Evolutionary conservation across 2,797 vertebrate genomes (phyloP).

Genomic region (Clarias fuscus): DNA sequence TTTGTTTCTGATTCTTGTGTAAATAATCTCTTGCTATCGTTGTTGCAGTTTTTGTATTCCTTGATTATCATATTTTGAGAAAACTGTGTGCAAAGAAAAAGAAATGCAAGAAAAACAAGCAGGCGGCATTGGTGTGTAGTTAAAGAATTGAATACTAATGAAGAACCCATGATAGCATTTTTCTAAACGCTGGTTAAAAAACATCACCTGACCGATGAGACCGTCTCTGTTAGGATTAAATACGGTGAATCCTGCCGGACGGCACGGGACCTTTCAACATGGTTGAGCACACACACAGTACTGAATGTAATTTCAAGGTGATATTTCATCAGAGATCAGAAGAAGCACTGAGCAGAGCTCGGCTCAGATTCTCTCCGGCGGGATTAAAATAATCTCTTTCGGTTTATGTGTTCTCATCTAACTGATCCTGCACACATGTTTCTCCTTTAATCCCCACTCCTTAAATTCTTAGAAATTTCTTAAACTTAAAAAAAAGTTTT

Average conservation of each 20-base stretch:
- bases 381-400: conserved; percentile 52
- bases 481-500: too few relatives aligned
- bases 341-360: neutral
- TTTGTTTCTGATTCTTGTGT: neutral
- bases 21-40: neutral
- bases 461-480: neutral
- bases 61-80: neutral
- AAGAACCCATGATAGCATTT: neutral
- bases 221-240: neutral
- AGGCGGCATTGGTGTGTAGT: neutral
- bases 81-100: neutral
- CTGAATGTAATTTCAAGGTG: neutral
- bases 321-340: neutral
- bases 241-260: neutral
- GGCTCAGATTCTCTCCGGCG: conserved; percentile 13
- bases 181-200: neutral
- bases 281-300: too few relatives aligned
- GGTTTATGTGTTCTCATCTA: conserved; percentile 43
- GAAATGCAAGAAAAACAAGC: neutral
- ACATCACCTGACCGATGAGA: neutral
- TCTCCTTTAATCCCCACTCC: conserved; percentile 27
- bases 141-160: neutral
- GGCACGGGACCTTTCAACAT: too few relatives aligned
- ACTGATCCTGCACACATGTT: conserved; percentile 33
- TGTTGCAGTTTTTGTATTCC: neutral